These are phyloP conservation scores for Drosophila melanosoma DNA, from an alignment of 2,888 invertebrate species.

Conservation along the genomic window DNA sequence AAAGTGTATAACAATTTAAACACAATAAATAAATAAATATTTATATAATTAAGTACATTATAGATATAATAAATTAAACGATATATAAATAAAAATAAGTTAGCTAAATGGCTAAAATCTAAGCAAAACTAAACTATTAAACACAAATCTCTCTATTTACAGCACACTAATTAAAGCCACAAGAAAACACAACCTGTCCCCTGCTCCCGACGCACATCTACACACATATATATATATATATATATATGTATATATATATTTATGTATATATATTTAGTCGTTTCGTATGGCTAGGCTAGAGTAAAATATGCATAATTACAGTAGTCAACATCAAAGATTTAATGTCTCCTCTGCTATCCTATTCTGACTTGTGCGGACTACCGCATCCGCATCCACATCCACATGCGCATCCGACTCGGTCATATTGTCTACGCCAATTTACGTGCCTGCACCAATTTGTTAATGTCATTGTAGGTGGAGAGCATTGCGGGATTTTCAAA, in stretches of 20 bases:
- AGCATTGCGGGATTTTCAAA: conserved; percentile 93
- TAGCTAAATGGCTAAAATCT: conserved; percentile 74
- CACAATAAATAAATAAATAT: conserved; percentile 52
- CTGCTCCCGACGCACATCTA: conserved; percentile 14
- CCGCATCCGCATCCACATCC: conserved; percentile 1
- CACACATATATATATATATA: conserved; percentile 18
- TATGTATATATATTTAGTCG: conserved; percentile 20
- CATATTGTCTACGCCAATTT: conserved; percentile 84
- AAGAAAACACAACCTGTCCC: conserved; percentile 24
- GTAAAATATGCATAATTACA: conserved; percentile 76
- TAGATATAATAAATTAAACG: conserved; percentile 45
- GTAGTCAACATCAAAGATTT: conserved; percentile 37
- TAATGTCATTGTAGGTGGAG: conserved; percentile 94
- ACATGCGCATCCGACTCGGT: conserved; percentile 1
- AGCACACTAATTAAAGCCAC: conserved; percentile 66
- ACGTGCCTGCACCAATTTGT: conserved; percentile 93
- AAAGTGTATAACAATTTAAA: conserved; percentile 57
- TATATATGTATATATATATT: conserved; percentile 13
- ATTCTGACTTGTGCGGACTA: conserved; percentile 60
- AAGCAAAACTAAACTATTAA: conserved; percentile 69
- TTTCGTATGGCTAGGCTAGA: conserved; percentile 64
- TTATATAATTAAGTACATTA: conserved; percentile 27
- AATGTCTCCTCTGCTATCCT: conserved; percentile 26
- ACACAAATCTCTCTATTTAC: conserved; percentile 70
- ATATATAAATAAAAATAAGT: conserved; percentile 47